These are phyloP conservation scores for Lophochroa leadbeateri DNA, from an alignment of 2,113 vertebrate genomes.

Conservation along the genomic window DNA sequence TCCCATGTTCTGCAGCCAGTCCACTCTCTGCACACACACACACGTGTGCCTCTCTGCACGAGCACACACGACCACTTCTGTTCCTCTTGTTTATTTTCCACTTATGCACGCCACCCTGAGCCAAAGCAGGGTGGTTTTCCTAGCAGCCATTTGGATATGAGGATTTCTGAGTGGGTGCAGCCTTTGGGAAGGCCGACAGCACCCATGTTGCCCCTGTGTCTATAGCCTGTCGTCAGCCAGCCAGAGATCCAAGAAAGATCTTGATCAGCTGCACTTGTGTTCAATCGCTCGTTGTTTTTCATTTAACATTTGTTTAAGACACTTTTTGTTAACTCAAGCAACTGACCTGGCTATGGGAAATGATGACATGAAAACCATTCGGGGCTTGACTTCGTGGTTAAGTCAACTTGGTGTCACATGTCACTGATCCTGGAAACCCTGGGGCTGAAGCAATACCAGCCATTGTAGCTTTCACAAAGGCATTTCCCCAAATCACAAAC, in stretches of 20 bases:
- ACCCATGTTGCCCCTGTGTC: neutral
- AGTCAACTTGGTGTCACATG: neutral
- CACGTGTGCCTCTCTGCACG: fast-evolving
- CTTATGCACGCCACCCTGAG: neutral
- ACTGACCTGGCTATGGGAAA: neutral
- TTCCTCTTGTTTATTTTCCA: neutral
- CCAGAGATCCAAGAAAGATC: neutral
- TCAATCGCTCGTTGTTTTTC: neutral
- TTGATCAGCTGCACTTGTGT: neutral
- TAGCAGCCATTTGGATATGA: neutral
- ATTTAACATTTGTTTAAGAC: neutral
- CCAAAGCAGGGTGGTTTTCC: neutral
- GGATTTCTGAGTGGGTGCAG: neutral
- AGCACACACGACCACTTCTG: fast-evolving
- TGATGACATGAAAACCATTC: neutral
- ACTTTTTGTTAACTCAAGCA: neutral
- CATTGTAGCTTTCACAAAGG: neutral
- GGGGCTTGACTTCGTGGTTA: neutral
- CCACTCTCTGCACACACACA: too few relatives aligned
- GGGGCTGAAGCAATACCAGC: neutral
- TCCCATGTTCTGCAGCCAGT: neutral
- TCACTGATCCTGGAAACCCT: neutral
- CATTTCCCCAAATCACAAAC: neutral
- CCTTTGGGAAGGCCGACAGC: neutral
- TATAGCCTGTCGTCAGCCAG: neutral